Evolutionary conservation across 2,797 vertebrate species (phyloP).

Genomic region (Lutjanus campechanus): DNA sequence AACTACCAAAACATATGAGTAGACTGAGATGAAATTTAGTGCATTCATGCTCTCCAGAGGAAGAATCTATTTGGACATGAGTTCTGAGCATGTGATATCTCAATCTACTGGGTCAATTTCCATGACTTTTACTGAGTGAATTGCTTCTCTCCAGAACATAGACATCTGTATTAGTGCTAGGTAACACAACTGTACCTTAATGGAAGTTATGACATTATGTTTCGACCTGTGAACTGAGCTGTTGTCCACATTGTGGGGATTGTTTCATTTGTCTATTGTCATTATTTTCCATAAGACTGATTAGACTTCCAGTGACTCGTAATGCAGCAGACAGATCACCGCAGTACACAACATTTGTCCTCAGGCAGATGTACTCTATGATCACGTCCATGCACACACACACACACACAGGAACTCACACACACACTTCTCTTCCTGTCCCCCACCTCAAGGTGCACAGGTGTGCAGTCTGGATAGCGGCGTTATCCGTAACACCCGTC

Average conservation of each 20-base stretch:
- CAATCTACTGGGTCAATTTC: background rate
- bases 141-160: background rate
- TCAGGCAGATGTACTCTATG: background rate
- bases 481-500: conserved; percentile 50
- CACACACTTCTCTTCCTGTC: conserved; percentile 30
- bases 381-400: background rate
- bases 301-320: background rate
- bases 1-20: background rate
- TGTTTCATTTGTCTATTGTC: background rate
- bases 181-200: background rate
- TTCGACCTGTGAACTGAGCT: background rate
- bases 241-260: conserved; percentile 23
- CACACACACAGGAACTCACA: background rate
- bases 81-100: background rate
- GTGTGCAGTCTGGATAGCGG: conserved; percentile 69
- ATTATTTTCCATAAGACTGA: background rate
- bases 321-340: background rate
- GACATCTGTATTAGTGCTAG: background rate
- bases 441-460: conserved; percentile 69
- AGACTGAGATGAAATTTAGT: background rate
- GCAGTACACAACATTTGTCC: conserved; percentile 12
- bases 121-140: background rate
- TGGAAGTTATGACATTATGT: background rate
- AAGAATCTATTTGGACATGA: background rate
- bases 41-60: background rate